Base-by-base conservation (phyloP, 2,797 vertebrate genomes). In the Enteromius trimaculatus region DNA sequence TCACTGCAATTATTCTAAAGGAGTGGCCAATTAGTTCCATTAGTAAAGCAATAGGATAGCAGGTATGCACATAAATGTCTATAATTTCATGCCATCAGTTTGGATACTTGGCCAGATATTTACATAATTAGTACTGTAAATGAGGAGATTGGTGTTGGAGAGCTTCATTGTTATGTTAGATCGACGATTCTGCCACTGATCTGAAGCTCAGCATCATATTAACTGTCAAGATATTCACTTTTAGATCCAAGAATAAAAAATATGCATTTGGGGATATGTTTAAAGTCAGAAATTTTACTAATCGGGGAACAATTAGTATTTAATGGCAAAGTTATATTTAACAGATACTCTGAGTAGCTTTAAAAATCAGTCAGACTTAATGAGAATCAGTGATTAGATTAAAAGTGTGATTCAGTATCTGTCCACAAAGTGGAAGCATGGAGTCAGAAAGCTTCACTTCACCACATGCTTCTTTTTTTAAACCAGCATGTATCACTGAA, bases 61-160 rank as follows among this genome's bases (percentile, higher is more conserved):
- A 92, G 91, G 92, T 88, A 88, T 92, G 92, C 92, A 90, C 92
- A 90, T 88, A 91, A 89, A 91, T 87, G 92, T 93, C 92, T 93
- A 92, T 92, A 94, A 90, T 90, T 93, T 92, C 87, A 91, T 90
- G 84, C 90, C 90, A 90, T 90, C 92, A 90, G 90, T 92, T 91
- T 86, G 87, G 85, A 86, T 77, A 87, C 86, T 90, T 88, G 88
- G 84, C 79, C 76, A 83, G 77, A 85, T 87, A 95, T 95, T 95
- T 94, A 92, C 94, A 95, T 95, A 95, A 95, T 95, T 94, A 92
- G 88, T 89, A 90, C 89, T 92, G 91, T 91, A 93, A 95, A 94
- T 93, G 88, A 92, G 90, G 87, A 93, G 89, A 81, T 65, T 60
- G 51, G 29, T 75, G 77, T 70, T 85, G 77, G 49, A 87, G 86